A percentile compares a stretch with the other conserved stretches of the same genome.
Evolutionary conservation across 2,888 invertebrate genomes (phyloP).

Genomic region (Apoderus coryli): DNA sequence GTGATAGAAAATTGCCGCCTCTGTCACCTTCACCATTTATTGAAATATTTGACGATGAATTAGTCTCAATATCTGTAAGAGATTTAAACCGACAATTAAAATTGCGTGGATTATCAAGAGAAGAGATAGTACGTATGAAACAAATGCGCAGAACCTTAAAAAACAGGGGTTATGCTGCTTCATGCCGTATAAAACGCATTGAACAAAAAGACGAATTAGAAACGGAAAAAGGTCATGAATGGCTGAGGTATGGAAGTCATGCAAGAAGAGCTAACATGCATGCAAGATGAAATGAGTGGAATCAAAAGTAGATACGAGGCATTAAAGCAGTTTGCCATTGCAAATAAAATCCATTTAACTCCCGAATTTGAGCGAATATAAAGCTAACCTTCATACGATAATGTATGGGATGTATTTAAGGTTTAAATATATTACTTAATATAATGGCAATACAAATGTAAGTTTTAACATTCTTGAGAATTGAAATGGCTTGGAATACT

Average conservation of each 20-base stretch:
- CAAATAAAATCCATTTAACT: conserved; percentile 69
- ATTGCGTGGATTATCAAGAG: conserved; percentile 68
- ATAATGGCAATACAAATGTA: too few species aligned
- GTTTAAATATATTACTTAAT: too few species aligned
- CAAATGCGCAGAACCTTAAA: conserved; percentile 88
- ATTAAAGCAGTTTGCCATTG: conserved; percentile 67
- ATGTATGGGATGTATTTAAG: too few species aligned
- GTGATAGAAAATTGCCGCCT: too few species aligned
- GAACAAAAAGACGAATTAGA: conserved; percentile 91
- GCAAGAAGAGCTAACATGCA: conserved; percentile 64
- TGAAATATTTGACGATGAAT: conserved; percentile 83
- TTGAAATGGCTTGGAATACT: too few species aligned
- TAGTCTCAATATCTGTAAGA: conserved; percentile 81
- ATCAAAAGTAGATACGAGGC: conserved; percentile 73
- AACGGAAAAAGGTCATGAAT: conserved; percentile 72
- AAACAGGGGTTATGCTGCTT: conserved; percentile 92
- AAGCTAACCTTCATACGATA: too few species aligned
- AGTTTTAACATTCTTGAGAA: too few species aligned
- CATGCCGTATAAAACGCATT: conserved; percentile 85
- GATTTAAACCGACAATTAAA: conserved; percentile 84
- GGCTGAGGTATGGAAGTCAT: conserved; percentile 71
- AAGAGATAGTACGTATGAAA: conserved; percentile 88
- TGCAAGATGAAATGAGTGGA: conserved; percentile 64
- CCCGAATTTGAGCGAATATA: conserved; percentile 47
- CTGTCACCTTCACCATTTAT: conserved; percentile 68